Evolutionary conservation across 2,113 vertebrate genomes (phyloP), one percentile per base, ranked within the genome.

Genomic region (Motacilla tschutschensis): DNA sequence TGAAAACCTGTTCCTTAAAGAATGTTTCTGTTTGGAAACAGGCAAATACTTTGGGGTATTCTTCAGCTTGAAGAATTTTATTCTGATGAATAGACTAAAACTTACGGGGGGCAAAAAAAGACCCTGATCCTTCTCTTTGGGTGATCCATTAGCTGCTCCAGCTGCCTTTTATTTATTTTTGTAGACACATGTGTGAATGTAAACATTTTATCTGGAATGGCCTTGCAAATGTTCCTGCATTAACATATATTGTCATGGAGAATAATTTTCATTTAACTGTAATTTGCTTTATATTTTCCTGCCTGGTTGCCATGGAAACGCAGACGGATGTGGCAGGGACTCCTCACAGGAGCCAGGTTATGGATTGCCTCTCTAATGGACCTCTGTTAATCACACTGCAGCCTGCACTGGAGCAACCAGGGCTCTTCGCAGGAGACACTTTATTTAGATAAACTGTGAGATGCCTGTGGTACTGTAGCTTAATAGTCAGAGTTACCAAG

Each of bases 191-290:
- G 82, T 85, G 46, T 70, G 55, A 94, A 57, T 92, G 80, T 67
- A 91, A 95, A 88, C 63, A 77, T 64, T 90, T 82, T 93, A n/a
- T 85, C 51, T 64, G 67, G 38, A 91, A 88, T 78, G 76, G 75
- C 94, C 54, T 91, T 87, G 87, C 83, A 92, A 87, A 94, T 17
- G 88, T 80, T 92, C 57, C n/a, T 41, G 18, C 79, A 85, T 96
- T 95, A 92, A 93, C 91, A 94, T 92, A 87, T 74, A 95, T 95
- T 97, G 95, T 96, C 93, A 94, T 91, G 90, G 91, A 96, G 95
- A 95, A 94, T 94, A 95, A 93, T 97, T 96, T 95, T 95, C 86
- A 88, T 92, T 90, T 96, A 94, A 95, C 95, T 93, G 87, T 95
- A 92, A 93, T 94, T 96, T 95, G 95, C 94, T 96, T 93, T 95